Evolutionary conservation across 2,888 invertebrate species (phyloP).

Genomic region (Chironomus riparius): DNA sequence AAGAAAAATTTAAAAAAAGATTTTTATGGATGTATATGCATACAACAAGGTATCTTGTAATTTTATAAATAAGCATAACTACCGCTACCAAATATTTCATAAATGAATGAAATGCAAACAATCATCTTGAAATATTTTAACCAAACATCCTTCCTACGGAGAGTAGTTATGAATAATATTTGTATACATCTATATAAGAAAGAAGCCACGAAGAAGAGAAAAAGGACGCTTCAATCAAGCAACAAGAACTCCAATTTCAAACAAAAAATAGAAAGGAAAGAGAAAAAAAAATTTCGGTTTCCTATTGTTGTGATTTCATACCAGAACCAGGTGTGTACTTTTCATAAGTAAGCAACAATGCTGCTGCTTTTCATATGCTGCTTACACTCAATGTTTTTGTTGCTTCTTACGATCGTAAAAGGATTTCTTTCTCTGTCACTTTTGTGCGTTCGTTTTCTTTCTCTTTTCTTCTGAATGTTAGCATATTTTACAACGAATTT

Average conservation of each 20-base stretch:
- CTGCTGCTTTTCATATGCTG: too few relatives aligned
- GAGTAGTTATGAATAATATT: background rate
- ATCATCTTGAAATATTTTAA: conserved; percentile 14
- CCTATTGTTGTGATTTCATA: conserved; percentile 4
- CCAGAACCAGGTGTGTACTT: conserved; percentile 20
- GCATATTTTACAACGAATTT: background rate
- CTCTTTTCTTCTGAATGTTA: background rate
- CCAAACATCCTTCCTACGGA: conserved; percentile 10
- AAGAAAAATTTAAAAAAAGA: too few relatives aligned
- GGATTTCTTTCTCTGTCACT: background rate
- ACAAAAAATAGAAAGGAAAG: background rate
- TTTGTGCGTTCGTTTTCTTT: background rate
- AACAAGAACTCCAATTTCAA: conserved; percentile 1
- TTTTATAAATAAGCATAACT: too few relatives aligned
- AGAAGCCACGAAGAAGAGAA: background rate
- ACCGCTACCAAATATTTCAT: background rate
- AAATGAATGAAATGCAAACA: conserved; percentile 8
- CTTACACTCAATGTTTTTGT: background rate
- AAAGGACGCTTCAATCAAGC: conserved; percentile 6
- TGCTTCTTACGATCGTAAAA: background rate
- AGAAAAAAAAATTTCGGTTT: background rate
- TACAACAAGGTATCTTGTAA: too few relatives aligned
- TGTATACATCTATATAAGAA: background rate
- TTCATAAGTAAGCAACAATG: background rate
- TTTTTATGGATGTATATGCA: too few relatives aligned